Percentiles rank a stretch among this genome's conserved stretches.
Evolutionary conservation across 2,888 invertebrate genomes (phyloP).

Genomic region (Mythimna albipuncta): DNA sequence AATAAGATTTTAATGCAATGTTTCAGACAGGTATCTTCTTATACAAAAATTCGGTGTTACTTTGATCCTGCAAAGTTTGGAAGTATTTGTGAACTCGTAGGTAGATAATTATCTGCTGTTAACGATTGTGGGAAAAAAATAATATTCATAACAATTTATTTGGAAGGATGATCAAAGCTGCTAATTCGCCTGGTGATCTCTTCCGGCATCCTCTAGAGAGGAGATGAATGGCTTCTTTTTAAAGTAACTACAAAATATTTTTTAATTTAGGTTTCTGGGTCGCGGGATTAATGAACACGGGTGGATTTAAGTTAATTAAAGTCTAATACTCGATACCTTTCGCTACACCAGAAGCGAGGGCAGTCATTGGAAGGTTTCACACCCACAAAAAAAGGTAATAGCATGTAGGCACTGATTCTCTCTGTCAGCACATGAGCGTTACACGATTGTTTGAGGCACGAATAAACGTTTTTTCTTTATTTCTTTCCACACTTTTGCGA

Average conservation of each 20-base stretch:
- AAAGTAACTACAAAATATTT: neutral
- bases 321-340: no score
- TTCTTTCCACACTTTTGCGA: no score
- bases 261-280: neutral
- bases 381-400: no score
- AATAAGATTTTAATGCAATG: constrained; percentile 19
- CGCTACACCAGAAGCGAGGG: no score
- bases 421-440: neutral
- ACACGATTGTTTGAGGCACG: no score
- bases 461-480: no score
- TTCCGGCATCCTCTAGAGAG: constrained; percentile 1
- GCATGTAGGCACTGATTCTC: neutral
- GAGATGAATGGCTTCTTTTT: constrained; percentile 25
- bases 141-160: constrained; percentile 15
- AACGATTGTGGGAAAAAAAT: neutral
- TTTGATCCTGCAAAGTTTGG: constrained; percentile 37
- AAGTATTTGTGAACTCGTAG: constrained; percentile 13
- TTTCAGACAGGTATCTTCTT: constrained; percentile 15
- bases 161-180: constrained; percentile 29
- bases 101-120: neutral
- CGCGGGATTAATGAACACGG: no score
- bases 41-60: neutral
- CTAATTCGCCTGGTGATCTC: neutral
- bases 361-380: no score
- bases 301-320: neutral